phyloP scores from a whole-genome alignment of 1,140 invertebrate genomes.

The Zaprionus nigranus region DNA sequence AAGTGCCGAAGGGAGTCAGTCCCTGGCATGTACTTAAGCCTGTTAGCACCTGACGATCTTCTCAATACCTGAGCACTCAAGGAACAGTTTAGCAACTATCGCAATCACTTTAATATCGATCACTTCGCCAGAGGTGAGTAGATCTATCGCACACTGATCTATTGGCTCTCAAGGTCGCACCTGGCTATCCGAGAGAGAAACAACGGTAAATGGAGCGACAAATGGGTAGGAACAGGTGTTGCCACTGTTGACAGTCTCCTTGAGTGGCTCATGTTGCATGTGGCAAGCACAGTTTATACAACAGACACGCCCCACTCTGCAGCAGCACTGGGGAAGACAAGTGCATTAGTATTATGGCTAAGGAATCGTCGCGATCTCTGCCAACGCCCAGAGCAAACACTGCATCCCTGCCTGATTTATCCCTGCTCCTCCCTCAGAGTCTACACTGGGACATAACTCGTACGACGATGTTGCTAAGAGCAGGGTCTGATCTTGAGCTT shows the following conservation, averaged over 20 bases:
- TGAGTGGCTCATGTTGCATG: constrained; percentile 73
- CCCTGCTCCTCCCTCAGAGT: constrained; percentile 28
- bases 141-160: constrained; percentile 5
- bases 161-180: constrained; percentile 57
- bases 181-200: constrained; percentile 9
- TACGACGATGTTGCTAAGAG: constrained; percentile 61
- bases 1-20: constrained; percentile 57
- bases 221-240: constrained; percentile 58
- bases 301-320: constrained; percentile 57
- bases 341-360: constrained; percentile 45
- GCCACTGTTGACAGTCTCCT: constrained; percentile 70
- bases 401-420: constrained; percentile 49
- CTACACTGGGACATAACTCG: constrained; percentile 48
- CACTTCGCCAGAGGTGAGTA: constrained; percentile 29
- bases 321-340: constrained; percentile 52
- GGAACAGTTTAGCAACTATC: not conserved
- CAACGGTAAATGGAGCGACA: constrained; percentile 24
- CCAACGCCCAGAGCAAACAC: constrained; percentile 68
- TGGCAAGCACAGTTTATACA: constrained; percentile 39
- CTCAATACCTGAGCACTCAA: not conserved
- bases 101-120: constrained; percentile 32
- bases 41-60: constrained; percentile 37
- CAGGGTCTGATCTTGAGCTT: constrained; percentile 36
- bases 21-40: not conserved
- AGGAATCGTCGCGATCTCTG: constrained; percentile 53